Percentiles rank a stretch among this genome's conserved stretches.
Evolutionary conservation across 2,888 invertebrate species (phyloP).

Genomic region (Rhabditophanes sp.): DNA sequence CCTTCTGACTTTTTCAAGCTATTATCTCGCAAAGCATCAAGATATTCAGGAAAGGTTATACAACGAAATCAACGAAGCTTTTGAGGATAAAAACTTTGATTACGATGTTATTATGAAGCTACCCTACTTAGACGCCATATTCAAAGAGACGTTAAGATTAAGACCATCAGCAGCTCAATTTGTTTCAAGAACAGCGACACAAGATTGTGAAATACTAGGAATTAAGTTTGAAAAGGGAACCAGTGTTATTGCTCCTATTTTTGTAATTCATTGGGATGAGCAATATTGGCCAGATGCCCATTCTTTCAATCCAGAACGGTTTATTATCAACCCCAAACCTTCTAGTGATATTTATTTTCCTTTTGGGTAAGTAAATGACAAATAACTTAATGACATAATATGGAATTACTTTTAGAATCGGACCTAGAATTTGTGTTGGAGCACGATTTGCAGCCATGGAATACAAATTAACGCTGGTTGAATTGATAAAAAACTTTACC

Average conservation of each 20-base stretch:
- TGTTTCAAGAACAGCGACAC: constrained; percentile 17
- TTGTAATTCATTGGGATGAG: constrained; percentile 12
- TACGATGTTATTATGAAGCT: constrained; percentile 18
- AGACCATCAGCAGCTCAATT: constrained; percentile 34
- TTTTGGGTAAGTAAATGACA: no score
- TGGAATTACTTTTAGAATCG: constrained; percentile 39
- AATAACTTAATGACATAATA: constrained; percentile 12
- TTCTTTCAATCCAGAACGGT: constrained; percentile 28
- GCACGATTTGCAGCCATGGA: constrained; percentile 39
- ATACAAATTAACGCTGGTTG: constrained; percentile 24
- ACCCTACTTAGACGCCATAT: constrained; percentile 34
- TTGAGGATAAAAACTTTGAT: constrained; percentile 24
- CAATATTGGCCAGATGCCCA: constrained; percentile 24
- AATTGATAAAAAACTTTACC: constrained; percentile 16
- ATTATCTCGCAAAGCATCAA: constrained; percentile 48
- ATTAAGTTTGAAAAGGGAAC: constrained; percentile 15
- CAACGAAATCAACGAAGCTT: constrained; percentile 45
- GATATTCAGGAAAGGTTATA: constrained; percentile 47
- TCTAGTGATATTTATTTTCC: no score
- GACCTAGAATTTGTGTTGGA: constrained; percentile 35
- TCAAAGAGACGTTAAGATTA: constrained; percentile 30
- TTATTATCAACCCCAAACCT: no score
- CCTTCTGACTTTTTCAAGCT: constrained; percentile 47
- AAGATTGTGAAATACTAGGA: constrained; percentile 17
- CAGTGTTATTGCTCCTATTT: constrained; percentile 10